Conservation (phyloP, 2,888 invertebrate species). For the Polia nebulosa region DNA sequence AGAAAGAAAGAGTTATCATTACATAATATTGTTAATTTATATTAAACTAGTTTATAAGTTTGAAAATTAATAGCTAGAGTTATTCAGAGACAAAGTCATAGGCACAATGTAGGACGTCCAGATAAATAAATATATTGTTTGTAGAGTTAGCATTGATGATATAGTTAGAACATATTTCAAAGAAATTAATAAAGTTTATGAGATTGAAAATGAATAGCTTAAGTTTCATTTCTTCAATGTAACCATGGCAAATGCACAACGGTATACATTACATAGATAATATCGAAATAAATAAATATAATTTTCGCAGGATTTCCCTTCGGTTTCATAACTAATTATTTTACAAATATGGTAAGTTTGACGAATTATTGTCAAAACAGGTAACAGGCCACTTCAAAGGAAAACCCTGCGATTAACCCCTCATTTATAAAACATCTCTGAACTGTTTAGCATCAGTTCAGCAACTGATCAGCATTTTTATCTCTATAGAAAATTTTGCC, state of each 20-base stretch:
- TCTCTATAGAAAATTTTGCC: no score
- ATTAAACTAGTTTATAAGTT: not conserved
- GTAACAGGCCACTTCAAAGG: not conserved
- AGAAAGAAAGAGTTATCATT: constrained; percentile 47
- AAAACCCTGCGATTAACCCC: not conserved
- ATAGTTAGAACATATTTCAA: not conserved
- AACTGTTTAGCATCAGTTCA: not conserved
- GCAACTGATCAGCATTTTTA: not conserved
- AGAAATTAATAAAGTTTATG: constrained; percentile 3
- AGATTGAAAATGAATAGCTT: not conserved
- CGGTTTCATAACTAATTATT: not conserved
- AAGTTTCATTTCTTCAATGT: not conserved
- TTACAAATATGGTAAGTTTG: not conserved
- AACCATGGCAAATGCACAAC: not conserved
- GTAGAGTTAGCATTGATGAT: constrained; percentile 44
- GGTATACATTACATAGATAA: not conserved
- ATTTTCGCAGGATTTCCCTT: constrained; percentile 16
- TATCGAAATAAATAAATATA: constrained; percentile 9
- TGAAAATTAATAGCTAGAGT: not conserved
- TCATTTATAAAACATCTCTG: not conserved
- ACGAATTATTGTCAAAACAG: not conserved
- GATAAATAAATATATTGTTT: constrained; percentile 5
- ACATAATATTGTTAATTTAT: constrained; percentile 1
- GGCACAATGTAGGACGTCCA: not conserved
- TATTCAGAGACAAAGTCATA: not conserved